Evolutionary conservation across 2,113 vertebrate genomes (phyloP).

Genomic region (Fregata magnificens): DNA sequence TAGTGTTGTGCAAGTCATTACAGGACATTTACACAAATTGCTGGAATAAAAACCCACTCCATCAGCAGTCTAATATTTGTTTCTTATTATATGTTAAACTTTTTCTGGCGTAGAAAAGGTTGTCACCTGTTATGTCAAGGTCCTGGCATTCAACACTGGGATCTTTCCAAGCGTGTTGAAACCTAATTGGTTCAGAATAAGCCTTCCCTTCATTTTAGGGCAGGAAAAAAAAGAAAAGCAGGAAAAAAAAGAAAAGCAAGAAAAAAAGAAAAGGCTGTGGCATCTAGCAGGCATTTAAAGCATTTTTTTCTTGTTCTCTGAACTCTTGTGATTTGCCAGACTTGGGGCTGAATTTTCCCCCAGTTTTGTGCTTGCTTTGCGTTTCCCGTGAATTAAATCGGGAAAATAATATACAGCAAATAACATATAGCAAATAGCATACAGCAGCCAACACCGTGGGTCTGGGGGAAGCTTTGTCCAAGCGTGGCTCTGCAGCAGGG

Average conservation of each 20-base stretch:
- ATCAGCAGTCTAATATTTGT: conserved; percentile 61
- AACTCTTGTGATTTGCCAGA: neutral
- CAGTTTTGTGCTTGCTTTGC: neutral
- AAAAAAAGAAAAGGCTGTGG: neutral
- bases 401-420: neutral
- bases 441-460: neutral
- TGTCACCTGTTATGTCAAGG: conserved; percentile 58
- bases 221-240: neutral
- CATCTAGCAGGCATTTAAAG: conserved; percentile 14
- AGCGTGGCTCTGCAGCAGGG: neutral
- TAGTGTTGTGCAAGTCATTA: neutral
- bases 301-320: neutral
- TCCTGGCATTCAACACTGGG: neutral
- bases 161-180: conserved; percentile 46
- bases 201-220: neutral
- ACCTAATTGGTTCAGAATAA: neutral
- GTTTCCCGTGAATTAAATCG: neutral
- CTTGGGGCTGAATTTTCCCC: neutral
- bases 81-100: conserved; percentile 38
- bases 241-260: neutral
- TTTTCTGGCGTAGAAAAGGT: conserved; percentile 24
- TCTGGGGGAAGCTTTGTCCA: neutral
- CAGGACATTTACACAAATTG: neutral
- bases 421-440: neutral
- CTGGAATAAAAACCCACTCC: conserved; percentile 33